Conservation (phyloP, 2,113 vertebrate species). For the Anoplopoma fimbria region DNA sequence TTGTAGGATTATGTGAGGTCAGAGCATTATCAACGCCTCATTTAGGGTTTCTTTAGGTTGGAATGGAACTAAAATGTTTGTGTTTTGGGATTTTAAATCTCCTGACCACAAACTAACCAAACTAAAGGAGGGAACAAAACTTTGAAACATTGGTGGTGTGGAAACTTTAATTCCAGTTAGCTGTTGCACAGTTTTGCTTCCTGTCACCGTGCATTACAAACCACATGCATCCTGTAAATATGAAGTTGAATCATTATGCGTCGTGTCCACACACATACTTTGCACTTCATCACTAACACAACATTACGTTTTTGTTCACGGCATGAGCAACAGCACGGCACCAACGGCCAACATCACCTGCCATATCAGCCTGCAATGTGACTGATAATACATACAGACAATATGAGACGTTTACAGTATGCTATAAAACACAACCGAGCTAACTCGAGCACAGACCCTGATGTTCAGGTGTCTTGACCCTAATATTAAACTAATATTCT, state of each 20-base stretch:
- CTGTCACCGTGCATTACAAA: background rate
- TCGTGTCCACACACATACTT: background rate
- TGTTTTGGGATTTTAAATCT: too few relatives aligned
- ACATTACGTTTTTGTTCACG: background rate
- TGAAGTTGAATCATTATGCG: background rate
- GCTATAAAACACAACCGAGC: too few relatives aligned
- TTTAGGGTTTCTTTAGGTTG: background rate
- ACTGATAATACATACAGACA: background rate
- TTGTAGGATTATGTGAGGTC: background rate
- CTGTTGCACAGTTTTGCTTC: background rate
- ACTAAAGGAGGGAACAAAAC: background rate
- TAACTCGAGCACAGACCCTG: background rate
- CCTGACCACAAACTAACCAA: background rate
- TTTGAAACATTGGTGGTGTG: background rate
- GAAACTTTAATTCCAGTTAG: background rate
- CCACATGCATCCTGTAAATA: background rate
- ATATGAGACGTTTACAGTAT: background rate
- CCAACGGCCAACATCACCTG: background rate
- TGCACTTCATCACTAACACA: background rate
- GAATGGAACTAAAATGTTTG: background rate
- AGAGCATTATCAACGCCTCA: too few relatives aligned
- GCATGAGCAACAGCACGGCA: conserved; percentile 14
- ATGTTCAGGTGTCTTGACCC: background rate
- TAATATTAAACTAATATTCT: background rate
- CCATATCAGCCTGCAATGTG: background rate